Base-by-base conservation (phyloP, 37 sponge, comb jelly and placozoan species). In the Tethya wilhelma region DNA sequence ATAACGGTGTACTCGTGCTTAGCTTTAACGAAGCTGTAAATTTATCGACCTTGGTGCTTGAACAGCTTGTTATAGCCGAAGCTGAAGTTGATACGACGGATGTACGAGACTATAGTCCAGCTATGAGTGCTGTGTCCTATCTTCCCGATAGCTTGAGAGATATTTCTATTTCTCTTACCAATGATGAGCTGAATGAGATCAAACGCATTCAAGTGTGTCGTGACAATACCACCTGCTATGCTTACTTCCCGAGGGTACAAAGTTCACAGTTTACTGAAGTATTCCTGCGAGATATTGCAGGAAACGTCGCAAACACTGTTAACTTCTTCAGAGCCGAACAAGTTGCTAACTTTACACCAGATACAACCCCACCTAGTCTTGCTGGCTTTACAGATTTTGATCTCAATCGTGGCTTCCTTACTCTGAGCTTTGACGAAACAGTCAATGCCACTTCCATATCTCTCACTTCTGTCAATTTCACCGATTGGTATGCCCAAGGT, bases 1-100 rank as follows among this genome's bases (percentile, higher is more conserved):
- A 96, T 64, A 23, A 0, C 23, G 97, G 97, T n/a, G 55, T 68
- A 40, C 71, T 96, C 59, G 90, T 62, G 25, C 72, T 96, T 25
- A 56, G 68, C 26, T 96, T 93, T 53, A 74, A 87, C 77, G 93
- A 92, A 75, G 88, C 93, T 23, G 82, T 92, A 28, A 64, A 79
- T 32, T 1, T 79, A 4, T 39, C 40, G 0, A 73, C 72, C 32
- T 83, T 89, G 26, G 38, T 34, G 0, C 46, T 56, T 22, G 32
- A 55, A 11, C 49, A 83, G n/a, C 69, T 89, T 12, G 63, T 66
- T 17, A 29, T 89, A 14, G 26, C 68, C 2, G 74, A 79, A 59
- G 80, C 49, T n/a, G 37, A 20, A 36, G 44, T n/a, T 83, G 72
- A 53, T 36, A 59, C 46, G 4, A 38, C 39, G 2, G 56, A 58